phyloP scores from a whole-genome alignment of 2,888 invertebrate species.

The Eristalis pertinax region DNA sequence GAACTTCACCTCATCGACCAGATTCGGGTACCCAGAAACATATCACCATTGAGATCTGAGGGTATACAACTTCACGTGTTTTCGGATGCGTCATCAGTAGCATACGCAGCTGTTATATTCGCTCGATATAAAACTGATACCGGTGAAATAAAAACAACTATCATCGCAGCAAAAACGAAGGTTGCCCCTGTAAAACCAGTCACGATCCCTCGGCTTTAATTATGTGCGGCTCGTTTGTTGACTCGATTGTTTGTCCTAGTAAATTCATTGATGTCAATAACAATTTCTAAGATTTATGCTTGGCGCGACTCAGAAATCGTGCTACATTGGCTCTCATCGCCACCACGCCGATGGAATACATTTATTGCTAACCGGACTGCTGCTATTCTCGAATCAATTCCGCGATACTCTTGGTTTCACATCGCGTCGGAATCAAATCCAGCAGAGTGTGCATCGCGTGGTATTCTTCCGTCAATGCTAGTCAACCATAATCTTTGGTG shows the following conservation, averaged over 20 bases:
- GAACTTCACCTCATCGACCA: too few relatives aligned
- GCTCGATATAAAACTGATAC: too few relatives aligned
- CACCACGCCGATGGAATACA: conserved; percentile 53
- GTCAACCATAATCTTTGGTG: conserved; percentile 26
- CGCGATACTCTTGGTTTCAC: conserved; percentile 55
- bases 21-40: neutral
- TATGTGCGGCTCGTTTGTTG: conserved; percentile 32
- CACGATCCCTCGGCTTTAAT: neutral
- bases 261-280: conserved; percentile 9
- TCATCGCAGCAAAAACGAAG: neutral
- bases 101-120: neutral
- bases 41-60: neutral
- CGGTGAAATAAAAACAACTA: too few relatives aligned
- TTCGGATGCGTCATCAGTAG: neutral
- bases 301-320: conserved; percentile 76
- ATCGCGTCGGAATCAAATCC: conserved; percentile 60
- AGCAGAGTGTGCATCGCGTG: conserved; percentile 71
- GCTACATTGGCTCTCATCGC: conserved; percentile 74
- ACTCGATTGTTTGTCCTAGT: conserved; percentile 10
- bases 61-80: neutral
- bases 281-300: conserved; percentile 22
- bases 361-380: conserved; percentile 53
- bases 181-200: conserved; percentile 35
- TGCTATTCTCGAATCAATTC: conserved; percentile 44
- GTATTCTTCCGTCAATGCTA: conserved; percentile 43